Percentiles rank a stretch among this genome's conserved stretches.
Conservation (phyloP, 1,140 invertebrate species). For the Eulimnadia texana region DNA sequence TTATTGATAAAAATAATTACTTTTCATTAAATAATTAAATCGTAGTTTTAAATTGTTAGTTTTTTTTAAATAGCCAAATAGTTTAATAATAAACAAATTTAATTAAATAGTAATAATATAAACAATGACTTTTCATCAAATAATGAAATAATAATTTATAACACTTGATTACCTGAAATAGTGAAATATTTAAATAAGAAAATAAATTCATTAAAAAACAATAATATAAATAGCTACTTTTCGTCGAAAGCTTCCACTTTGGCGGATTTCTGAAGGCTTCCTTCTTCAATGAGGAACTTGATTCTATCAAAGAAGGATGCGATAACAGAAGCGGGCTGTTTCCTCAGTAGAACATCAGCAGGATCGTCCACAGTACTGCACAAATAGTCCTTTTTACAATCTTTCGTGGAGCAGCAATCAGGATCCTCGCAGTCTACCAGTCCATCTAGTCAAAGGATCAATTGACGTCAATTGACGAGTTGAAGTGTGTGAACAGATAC, state of each 20-base stretch:
- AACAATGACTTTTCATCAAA: too few species aligned
- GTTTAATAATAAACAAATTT: too few species aligned
- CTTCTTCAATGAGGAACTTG: constrained; percentile 95
- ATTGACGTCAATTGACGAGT: too few species aligned
- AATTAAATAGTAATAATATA: too few species aligned
- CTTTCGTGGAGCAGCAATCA: constrained; percentile 67
- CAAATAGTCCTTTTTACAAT: constrained; percentile 78
- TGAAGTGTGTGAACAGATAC: too few species aligned
- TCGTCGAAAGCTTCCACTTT: constrained; percentile 67
- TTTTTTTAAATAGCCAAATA: too few species aligned
- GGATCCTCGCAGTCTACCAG: constrained; percentile 95
- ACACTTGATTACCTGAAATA: too few species aligned
- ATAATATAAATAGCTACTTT: constrained; percentile 28
- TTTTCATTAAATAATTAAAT: constrained; percentile 8
- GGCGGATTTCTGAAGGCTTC: constrained; percentile 94
- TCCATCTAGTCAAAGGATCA: constrained; percentile 63
- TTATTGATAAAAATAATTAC: constrained; percentile 42
- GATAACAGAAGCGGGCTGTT: constrained; percentile 80
- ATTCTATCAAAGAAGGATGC: constrained; percentile 96
- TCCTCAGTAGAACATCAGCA: constrained; percentile 86
- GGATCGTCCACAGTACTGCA: constrained; percentile 89
- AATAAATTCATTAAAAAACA: too few species aligned
- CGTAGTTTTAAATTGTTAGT: too few species aligned
- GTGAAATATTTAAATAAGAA: too few species aligned
- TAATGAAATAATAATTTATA: too few species aligned